Conservation (phyloP, 2,888 invertebrate species). For the Cosmia trapezina region DNA sequence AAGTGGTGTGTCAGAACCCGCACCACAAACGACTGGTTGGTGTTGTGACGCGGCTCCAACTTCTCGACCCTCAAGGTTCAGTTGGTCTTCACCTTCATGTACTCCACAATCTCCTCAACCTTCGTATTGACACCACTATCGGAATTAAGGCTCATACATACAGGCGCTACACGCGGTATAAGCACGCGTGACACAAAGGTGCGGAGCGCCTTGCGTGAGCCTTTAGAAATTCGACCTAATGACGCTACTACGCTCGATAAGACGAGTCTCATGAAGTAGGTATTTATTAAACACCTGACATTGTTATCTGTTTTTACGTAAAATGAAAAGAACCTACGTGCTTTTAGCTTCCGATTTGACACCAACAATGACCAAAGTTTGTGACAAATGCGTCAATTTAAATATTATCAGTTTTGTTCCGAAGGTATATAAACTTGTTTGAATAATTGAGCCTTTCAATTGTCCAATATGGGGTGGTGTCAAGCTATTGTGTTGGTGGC, state of each 20-base stretch:
- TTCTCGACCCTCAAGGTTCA: too few species aligned
- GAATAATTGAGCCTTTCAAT: conserved; percentile 51
- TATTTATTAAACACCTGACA: conserved; percentile 63
- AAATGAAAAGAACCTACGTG: conserved; percentile 70
- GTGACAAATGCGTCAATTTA: conserved; percentile 72
- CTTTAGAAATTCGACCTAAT: conserved; percentile 22
- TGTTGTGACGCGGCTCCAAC: too few species aligned
- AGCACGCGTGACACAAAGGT: too few species aligned
- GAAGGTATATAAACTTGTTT: conserved; percentile 74
- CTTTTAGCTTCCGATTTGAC: conserved; percentile 59
- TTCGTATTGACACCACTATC: conserved; percentile 23
- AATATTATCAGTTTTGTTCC: conserved; percentile 68
- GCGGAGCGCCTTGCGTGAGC: too few species aligned
- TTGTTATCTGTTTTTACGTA: conserved; percentile 51
- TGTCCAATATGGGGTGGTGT: conserved; percentile 74
- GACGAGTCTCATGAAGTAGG: conserved; percentile 6
- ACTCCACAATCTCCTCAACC: too few species aligned
- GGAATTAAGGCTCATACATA: not conserved
- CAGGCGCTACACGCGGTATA: too few species aligned
- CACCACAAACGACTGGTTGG: too few species aligned
- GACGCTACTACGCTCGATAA: conserved; percentile 40
- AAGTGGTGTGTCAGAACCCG: too few species aligned
- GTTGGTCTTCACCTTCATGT: too few species aligned
- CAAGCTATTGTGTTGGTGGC: conserved; percentile 67
- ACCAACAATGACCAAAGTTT: conserved; percentile 61